Base-by-base conservation (phyloP, 2,113 vertebrate species). In the Hiodon alosoides region DNA sequence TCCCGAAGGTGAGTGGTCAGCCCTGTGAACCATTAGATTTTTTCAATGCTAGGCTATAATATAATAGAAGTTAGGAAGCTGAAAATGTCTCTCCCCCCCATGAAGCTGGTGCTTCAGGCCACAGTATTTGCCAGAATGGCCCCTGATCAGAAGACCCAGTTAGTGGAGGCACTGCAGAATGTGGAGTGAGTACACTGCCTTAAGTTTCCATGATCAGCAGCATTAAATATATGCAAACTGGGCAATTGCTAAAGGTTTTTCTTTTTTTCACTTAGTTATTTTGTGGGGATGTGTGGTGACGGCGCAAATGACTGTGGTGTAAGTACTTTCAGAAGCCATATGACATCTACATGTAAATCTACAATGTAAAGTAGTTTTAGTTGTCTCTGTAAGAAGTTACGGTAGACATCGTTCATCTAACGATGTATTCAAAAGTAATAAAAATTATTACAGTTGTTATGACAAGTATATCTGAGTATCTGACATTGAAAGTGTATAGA, bases 61-160 rank as follows among this genome's bases (percentile, higher is more conserved):
- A 10, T 58, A 60, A 52, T 16, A n/a, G 31, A 47, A 6, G 17
- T 31, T 72, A 48, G n/a, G n/a, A 67, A 4, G 7, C 31, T 78
- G 55, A 64, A 14, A 6, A 9, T 66, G 7, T 17, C 13, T 62
- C 6, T 60, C 4, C 16, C 64, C 55, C 10, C 68, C 47, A 3
- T 76, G 50, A 74, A 99, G 97, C 86, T 99, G 51, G 95, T 98
- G 78, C 87, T 99, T 17, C 94, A 91, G 1, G 96, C 97, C 69
- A 99, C 97, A 0, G 95, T 99, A 74, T 99, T 98, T 87, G 97
- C 97, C 74, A 92, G 97, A 78, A 99, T 99, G 97, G 94, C 97
- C 0, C 97, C 97, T 0, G 94, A 98, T 81, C 97, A 99, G 91
- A 99, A 99, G 86, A 99, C 97, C 1, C 95, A 98, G 75, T 80